Evolutionary conservation across 2,113 vertebrate genomes (phyloP), one percentile per base, ranked within the genome.

Genomic region (Australoheros scitulus): DNA sequence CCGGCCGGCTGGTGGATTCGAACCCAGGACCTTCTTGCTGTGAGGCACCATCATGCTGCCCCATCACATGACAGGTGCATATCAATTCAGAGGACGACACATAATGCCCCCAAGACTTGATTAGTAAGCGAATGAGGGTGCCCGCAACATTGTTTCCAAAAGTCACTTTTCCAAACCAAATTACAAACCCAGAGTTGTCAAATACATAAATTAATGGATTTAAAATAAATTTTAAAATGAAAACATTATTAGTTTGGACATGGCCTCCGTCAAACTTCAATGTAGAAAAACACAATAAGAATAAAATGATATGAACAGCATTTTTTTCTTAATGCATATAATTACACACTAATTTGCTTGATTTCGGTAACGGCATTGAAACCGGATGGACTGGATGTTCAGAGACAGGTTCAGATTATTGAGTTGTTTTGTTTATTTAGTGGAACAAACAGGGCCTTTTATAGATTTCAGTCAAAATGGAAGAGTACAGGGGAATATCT

Each of bases 291-390:
- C 14, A 55, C n/a, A 24, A 6, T 9, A 58, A 50, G n/a, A 43
- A 7, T 22, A 1, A 82, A 75, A 47, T 63, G 41, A 63, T 60
- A 77, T 6, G 1, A 59, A 78, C 4, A 6, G 8, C 22, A 9
- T n/a, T 32, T 55, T 52, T 88, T 90, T 83, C 61, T 36, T 75
- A 34, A 56, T 11, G 4, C 82, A 15, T 34, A n/a, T 79, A 63
- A 81, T 81, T 80, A 38, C 24, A 74, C 2, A 52, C n/a, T 68
- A 76, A 79, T 82, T 57, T 13, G 58, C 76, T 75, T 29, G 15
- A 61, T 61, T 78, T 65, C 13, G 85, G 68, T 32, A 29, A 82
- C 64, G 52, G 56, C 22, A 64, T 64, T 58, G 34, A 26, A 75
- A 57, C 18, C 10, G 29, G 47, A 61, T 76, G 32, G 76, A 32